Percentiles rank a stretch among this genome's conserved stretches.
phyloP scores from a whole-genome alignment of 1,140 invertebrate species.

The Drosophila paulistorum region DNA sequence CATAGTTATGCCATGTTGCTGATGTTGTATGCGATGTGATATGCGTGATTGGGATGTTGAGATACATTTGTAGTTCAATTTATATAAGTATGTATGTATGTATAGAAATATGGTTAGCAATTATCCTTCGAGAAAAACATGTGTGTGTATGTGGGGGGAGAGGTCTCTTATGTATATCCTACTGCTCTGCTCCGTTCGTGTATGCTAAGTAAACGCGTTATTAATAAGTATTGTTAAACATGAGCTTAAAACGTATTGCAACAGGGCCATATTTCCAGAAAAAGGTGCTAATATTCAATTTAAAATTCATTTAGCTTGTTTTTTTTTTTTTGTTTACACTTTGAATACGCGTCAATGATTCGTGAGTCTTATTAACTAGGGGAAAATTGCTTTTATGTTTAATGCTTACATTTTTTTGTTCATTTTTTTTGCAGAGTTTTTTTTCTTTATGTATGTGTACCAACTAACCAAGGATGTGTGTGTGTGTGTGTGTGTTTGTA shows the following conservation, averaged over 20 bases:
- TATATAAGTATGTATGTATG: conserved; percentile 15
- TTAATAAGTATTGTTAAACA: conserved; percentile 53
- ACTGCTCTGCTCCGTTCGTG: conserved; percentile 32
- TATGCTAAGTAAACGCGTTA: conserved; percentile 47
- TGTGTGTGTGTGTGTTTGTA: conserved; percentile 5
- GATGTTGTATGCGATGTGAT: conserved; percentile 19
- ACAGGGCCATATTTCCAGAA: conserved; percentile 69
- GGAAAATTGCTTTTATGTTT: conserved; percentile 29
- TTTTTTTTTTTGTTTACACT: conserved; percentile 2
- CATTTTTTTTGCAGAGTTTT: conserved; percentile 24
- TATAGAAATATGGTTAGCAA: conserved; percentile 34
- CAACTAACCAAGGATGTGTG: conserved; percentile 63
- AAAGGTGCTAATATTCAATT: conserved; percentile 70
- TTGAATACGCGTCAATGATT: conserved; percentile 39
- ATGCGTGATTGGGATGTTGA: conserved; percentile 63
- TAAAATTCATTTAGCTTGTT: conserved; percentile 54
- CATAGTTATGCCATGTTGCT: conserved; percentile 26
- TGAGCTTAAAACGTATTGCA: conserved; percentile 74
- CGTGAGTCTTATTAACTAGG: conserved; percentile 57
- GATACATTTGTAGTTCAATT: conserved; percentile 63
- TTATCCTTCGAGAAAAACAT: conserved; percentile 30
- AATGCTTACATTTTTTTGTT: conserved; percentile 43
- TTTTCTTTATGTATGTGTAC: conserved; percentile 53
- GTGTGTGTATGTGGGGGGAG: conserved; percentile 1
- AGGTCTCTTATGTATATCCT: conserved; percentile 15